Percentiles rank a stretch among this genome's conserved stretches.
These are phyloP conservation scores for Galbula dea DNA, from an alignment of 2,113 vertebrate genomes.

Conservation along the genomic window DNA sequence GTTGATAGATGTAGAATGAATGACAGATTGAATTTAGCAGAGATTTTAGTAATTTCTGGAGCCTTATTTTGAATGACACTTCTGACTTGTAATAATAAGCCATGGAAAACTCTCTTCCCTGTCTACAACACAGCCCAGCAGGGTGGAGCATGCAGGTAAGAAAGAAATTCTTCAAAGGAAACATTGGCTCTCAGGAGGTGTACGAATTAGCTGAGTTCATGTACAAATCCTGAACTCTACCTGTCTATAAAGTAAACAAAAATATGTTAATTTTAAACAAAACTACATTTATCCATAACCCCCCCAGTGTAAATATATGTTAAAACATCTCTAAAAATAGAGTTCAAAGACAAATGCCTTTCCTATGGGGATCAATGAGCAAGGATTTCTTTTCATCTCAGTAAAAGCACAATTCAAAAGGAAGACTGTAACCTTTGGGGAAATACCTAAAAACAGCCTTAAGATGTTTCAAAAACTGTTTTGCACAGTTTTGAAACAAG, in stretches of 20 bases:
- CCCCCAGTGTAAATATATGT: constrained; percentile 34
- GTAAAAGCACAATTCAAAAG: constrained; percentile 61
- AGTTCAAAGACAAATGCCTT: constrained; percentile 61
- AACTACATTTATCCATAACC: constrained; percentile 51
- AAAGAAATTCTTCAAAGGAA: constrained; percentile 57
- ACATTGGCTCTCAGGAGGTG: constrained; percentile 17
- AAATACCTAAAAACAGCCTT: constrained; percentile 41
- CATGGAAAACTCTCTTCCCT: not conserved
- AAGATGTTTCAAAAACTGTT: constrained; percentile 44
- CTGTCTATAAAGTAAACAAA: constrained; percentile 53
- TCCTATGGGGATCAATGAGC: constrained; percentile 49
- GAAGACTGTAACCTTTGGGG: constrained; percentile 32
- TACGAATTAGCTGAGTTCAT: constrained; percentile 9
- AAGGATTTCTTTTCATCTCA: constrained; percentile 60
- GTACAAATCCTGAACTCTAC: constrained; percentile 43
- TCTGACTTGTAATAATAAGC: not conserved
- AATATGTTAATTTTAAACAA: constrained; percentile 62
- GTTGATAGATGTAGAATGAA: not conserved
- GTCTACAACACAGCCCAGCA: not conserved
- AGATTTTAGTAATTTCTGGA: not conserved
- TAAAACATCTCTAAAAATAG: constrained; percentile 59
- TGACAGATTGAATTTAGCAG: not conserved
- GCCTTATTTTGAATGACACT: not conserved
- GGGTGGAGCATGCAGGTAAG: not conserved
- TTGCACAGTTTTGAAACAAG: constrained; percentile 20